These are phyloP conservation scores for Tigriopus japonicus DNA, from an alignment of 1,140 invertebrate species.

Conservation along the genomic window DNA sequence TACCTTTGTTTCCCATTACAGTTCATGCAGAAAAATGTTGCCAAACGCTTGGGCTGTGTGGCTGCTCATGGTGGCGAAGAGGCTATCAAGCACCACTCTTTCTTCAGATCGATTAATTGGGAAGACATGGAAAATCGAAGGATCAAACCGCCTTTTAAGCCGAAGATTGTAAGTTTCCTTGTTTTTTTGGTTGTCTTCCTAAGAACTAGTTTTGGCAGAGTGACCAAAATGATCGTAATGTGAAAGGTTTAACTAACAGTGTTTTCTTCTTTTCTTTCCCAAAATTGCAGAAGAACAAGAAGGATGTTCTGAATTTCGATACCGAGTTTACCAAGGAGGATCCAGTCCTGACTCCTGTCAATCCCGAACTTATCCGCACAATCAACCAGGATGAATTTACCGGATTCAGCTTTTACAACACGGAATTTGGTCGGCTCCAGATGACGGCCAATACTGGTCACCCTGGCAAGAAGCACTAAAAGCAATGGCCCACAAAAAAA, in stretches of 20 bases:
- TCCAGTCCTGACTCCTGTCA: conserved; percentile 80
- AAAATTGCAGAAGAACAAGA: conserved; percentile 71
- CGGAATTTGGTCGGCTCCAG: conserved; percentile 36
- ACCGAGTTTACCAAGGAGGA: conserved; percentile 98
- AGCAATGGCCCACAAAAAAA: too few species aligned
- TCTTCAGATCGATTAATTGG: conserved; percentile 96
- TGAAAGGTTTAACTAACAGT: too few species aligned
- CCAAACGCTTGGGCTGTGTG: conserved; percentile 77
- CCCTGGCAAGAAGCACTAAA: too few species aligned
- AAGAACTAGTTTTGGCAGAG: too few species aligned
- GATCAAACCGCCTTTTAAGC: conserved; percentile 90
- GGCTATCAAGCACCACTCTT: conserved; percentile 76
- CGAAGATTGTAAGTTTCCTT: conserved; percentile 70
- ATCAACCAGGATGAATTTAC: conserved; percentile 96
- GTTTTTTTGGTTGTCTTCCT: too few species aligned
- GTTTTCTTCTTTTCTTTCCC: too few species aligned
- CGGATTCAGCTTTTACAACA: conserved; percentile 90
- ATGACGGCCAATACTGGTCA: too few species aligned
- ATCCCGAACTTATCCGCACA: conserved; percentile 64
- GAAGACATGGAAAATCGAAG: conserved; percentile 67
- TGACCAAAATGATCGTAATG: too few species aligned
- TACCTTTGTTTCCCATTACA: conserved; percentile 25
- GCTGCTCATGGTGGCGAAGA: conserved; percentile 49
- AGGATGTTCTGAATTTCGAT: conserved; percentile 96
- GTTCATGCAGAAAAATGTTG: conserved; percentile 97